These are phyloP conservation scores for Drosophila mettleri DNA, from an alignment of 2,888 invertebrate genomes.

Conservation along the genomic window DNA sequence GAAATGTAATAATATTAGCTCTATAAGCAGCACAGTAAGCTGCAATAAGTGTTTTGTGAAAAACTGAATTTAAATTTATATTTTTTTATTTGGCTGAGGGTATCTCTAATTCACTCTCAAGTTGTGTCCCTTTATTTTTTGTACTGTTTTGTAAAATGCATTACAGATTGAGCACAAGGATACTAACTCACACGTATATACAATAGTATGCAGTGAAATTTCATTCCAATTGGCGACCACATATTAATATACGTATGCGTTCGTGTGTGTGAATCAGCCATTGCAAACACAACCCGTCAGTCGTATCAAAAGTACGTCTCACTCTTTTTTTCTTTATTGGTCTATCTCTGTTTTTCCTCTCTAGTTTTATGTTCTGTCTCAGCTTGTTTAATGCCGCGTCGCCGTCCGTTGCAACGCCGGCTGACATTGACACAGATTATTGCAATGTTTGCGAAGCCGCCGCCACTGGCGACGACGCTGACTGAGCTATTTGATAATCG, in stretches of 20 bases:
- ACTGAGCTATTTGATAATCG: constrained; percentile 35
- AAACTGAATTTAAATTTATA: too few species aligned
- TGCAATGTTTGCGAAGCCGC: constrained; percentile 58
- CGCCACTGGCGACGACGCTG: constrained; percentile 24
- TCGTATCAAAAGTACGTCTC: constrained; percentile 19
- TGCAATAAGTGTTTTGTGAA: background rate
- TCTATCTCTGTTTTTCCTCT: constrained; percentile 28
- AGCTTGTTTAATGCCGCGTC: constrained; percentile 67
- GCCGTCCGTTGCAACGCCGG: constrained; percentile 72
- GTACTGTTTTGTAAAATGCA: constrained; percentile 76
- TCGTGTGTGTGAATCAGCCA: constrained; percentile 34
- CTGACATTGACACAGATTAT: constrained; percentile 80
- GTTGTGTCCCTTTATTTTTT: constrained; percentile 7
- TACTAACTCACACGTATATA: constrained; percentile 51
- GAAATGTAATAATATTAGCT: background rate
- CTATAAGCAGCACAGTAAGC: too few species aligned
- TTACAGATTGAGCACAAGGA: constrained; percentile 83
- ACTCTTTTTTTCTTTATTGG: constrained; percentile 11
- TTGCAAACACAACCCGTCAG: constrained; percentile 27
- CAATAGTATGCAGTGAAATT: constrained; percentile 56
- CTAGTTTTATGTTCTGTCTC: constrained; percentile 70
- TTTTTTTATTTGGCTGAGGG: too few species aligned
- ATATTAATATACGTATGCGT: background rate
- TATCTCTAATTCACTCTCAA: background rate
- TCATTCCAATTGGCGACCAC: constrained; percentile 68